Conservation (phyloP, 2,113 vertebrate species). For the Cyprinus carpio region DNA sequence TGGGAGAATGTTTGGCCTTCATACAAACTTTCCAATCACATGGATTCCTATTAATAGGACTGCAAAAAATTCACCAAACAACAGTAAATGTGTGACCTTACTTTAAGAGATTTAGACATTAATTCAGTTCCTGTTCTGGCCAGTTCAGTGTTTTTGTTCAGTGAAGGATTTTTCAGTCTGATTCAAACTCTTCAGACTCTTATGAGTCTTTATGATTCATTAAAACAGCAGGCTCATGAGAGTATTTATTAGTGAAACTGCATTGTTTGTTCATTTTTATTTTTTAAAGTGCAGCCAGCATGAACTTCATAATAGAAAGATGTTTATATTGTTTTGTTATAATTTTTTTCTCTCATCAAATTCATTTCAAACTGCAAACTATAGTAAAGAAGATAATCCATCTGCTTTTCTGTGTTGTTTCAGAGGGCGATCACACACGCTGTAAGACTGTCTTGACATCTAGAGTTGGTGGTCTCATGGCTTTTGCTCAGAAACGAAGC, state of each 20-base stretch:
- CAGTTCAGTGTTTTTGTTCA: not conserved
- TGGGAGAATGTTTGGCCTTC: not conserved
- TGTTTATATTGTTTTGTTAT: not conserved
- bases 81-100: not conserved
- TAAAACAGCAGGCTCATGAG: not conserved
- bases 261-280: not conserved
- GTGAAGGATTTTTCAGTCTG: not conserved
- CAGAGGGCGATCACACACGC: constrained; percentile 90
- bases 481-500: constrained; percentile 86
- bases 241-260: not conserved
- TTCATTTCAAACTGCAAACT: not conserved
- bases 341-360: not conserved
- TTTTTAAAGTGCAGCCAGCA: not conserved
- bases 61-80: not conserved
- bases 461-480: constrained; percentile 89
- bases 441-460: constrained; percentile 90
- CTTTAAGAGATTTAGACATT: not conserved
- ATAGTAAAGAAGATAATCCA: not conserved
- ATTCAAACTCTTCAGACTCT: not conserved
- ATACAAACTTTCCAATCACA: not conserved
- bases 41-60: not conserved
- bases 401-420: constrained; percentile 12
- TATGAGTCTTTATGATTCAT: not conserved
- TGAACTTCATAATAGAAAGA: not conserved
- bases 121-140: not conserved